Conservation (phyloP, 2,113 vertebrate genomes). For the Nycticorax nycticorax region DNA sequence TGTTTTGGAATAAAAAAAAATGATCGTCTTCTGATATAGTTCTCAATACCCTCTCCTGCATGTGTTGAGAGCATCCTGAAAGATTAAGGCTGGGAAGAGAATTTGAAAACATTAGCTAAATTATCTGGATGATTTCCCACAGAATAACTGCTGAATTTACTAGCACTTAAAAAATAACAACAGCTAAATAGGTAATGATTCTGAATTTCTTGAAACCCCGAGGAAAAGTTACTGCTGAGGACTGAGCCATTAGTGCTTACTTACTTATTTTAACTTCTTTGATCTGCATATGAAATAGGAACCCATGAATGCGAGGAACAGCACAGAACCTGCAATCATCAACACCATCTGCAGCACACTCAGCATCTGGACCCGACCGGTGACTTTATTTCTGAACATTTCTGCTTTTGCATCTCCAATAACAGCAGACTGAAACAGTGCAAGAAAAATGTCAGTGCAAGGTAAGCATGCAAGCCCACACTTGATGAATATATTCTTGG, state of each 20-base stretch:
- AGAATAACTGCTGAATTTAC: background rate
- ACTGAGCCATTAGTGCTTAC: background rate
- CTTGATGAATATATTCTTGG: background rate
- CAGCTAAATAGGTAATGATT: background rate
- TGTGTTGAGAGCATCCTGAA: background rate
- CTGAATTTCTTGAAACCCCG: background rate
- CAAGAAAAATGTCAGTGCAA: background rate
- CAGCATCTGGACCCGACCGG: slow-evolving; percentile 72
- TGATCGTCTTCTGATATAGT: background rate
- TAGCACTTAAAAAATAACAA: background rate
- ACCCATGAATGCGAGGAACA: slow-evolving; percentile 76
- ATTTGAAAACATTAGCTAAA: background rate
- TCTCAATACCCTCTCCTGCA: background rate
- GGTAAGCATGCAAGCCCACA: background rate
- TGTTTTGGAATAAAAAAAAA: background rate
- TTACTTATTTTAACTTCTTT: slow-evolving; percentile 60
- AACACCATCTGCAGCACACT: slow-evolving; percentile 71
- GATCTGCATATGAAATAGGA: slow-evolving; percentile 69
- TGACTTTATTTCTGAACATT: slow-evolving; percentile 80
- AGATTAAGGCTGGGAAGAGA: background rate
- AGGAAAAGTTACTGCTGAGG: background rate
- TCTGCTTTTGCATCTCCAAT: slow-evolving; percentile 85
- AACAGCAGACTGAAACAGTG: slow-evolving; percentile 80
- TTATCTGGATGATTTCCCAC: background rate
- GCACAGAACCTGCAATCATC: slow-evolving; percentile 69